Percentiles rank a stretch among this genome's conserved stretches.
phyloP scores from a whole-genome alignment of 2,797 vertebrate species.

The Dermochelys coriacea region DNA sequence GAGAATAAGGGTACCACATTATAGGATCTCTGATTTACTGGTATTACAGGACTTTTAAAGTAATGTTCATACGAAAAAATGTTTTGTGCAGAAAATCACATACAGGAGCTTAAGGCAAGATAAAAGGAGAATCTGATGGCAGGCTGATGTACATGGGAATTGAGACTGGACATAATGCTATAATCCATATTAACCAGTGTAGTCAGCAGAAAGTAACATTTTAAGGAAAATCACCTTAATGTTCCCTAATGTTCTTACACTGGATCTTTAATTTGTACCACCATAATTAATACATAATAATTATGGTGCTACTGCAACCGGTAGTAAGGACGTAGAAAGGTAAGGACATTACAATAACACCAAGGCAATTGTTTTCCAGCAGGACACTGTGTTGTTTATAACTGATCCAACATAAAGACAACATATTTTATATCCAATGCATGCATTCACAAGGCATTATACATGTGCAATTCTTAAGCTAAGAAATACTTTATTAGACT shows the following conservation, averaged over 20 bases:
- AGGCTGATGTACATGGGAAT: background rate
- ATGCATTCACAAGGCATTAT: accelerated
- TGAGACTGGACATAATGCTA: background rate
- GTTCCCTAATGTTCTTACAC: background rate
- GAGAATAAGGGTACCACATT: background rate
- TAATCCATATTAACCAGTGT: background rate
- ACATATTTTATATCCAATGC: accelerated
- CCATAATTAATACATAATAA: background rate
- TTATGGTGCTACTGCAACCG: background rate
- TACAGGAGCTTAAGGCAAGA: slow-evolving; percentile 30
- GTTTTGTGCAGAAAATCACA: slow-evolving; percentile 47
- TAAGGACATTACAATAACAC: background rate
- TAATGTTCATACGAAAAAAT: slow-evolving; percentile 13
- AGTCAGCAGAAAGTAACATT: background rate
- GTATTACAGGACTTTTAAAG: slow-evolving; percentile 32
- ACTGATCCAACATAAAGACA: accelerated
- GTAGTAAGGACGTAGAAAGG: background rate
- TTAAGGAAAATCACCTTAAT: background rate
- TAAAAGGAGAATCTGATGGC: slow-evolving; percentile 27
- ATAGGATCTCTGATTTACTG: slow-evolving; percentile 15
- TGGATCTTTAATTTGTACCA: background rate
- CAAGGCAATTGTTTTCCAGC: background rate
- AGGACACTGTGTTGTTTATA: background rate
- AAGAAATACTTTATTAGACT: background rate
- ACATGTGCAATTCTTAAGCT: background rate